phyloP scores from a whole-genome alignment of 2,888 invertebrate species.

The Limnephilus marmoratus region DNA sequence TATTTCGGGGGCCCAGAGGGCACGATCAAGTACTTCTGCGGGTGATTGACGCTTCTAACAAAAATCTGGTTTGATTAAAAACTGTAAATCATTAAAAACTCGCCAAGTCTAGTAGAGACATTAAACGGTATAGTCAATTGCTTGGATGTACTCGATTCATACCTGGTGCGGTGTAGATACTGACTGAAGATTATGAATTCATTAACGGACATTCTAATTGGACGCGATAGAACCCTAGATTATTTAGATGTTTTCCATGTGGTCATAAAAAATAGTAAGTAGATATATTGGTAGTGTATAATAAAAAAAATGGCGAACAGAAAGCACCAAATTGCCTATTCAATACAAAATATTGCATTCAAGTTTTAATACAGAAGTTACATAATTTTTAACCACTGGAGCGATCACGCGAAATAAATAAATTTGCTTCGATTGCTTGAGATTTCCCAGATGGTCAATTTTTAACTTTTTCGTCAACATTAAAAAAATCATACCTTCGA shows the following conservation, averaged over 20 bases:
- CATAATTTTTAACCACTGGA: too few relatives aligned
- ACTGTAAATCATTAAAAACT: not conserved
- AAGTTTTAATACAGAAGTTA: too few relatives aligned
- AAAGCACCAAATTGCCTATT: not conserved
- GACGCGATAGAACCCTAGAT: not conserved
- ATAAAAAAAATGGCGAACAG: not conserved
- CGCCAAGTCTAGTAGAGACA: not conserved
- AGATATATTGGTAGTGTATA: too few relatives aligned
- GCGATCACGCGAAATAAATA: too few relatives aligned
- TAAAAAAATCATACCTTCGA: too few relatives aligned
- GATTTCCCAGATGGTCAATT: too few relatives aligned
- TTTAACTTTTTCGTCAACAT: too few relatives aligned
- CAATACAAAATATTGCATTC: not conserved
- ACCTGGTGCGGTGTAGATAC: not conserved
- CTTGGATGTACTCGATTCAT: not conserved
- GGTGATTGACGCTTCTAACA: not conserved
- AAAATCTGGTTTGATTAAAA: constrained; percentile 2
- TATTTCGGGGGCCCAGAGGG: not conserved
- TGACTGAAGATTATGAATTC: not conserved
- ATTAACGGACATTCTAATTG: constrained; percentile 11
- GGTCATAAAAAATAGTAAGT: not conserved
- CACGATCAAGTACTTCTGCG: not conserved
- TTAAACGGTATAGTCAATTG: not conserved
- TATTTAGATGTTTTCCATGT: not conserved
- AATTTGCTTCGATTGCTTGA: too few relatives aligned